These are phyloP conservation scores for Cyprinodon diabolis DNA, from an alignment of 2,797 vertebrate genomes.

Conservation along the genomic window DNA sequence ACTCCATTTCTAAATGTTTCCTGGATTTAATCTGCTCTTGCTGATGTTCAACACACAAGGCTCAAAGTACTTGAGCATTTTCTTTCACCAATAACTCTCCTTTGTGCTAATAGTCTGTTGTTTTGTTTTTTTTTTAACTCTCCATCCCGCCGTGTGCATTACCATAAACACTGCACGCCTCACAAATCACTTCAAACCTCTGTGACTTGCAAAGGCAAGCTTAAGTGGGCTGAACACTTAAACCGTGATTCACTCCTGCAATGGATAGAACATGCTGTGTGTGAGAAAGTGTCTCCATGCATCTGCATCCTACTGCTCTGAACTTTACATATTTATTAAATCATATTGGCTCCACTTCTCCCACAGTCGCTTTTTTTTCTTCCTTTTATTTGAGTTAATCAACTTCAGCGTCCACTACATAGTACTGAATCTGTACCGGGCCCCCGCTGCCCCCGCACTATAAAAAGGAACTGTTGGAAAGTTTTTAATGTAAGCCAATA, in stretches of 20 bases:
- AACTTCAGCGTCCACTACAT: constrained; percentile 24
- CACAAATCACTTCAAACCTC: constrained; percentile 83
- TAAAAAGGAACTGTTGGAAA: background rate
- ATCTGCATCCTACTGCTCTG: constrained; percentile 61
- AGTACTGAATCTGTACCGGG: constrained; percentile 13
- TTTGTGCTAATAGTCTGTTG: constrained; percentile 74
- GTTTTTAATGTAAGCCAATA: constrained; percentile 3
- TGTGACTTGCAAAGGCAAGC: constrained; percentile 81
- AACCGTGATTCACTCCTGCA: constrained; percentile 73
- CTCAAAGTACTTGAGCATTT: constrained; percentile 45
- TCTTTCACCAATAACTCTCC: constrained; percentile 21
- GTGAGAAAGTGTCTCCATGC: constrained; percentile 51
- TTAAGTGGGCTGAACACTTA: constrained; percentile 82
- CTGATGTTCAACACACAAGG: constrained; percentile 25
- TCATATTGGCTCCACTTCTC: constrained; percentile 63
- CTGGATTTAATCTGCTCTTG: constrained; percentile 20
- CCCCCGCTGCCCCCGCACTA: background rate
- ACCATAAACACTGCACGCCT: constrained; percentile 83
- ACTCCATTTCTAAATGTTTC: background rate
- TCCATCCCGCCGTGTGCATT: constrained; percentile 78
- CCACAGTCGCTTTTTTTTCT: constrained; percentile 19
- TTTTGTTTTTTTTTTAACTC: constrained; percentile 52
- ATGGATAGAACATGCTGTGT: constrained; percentile 70
- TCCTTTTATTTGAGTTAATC: constrained; percentile 47
- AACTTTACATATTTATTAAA: constrained; percentile 80